Evolutionary conservation across 2,113 vertebrate species (phyloP).

Genomic region (Tiliqua scincoides): DNA sequence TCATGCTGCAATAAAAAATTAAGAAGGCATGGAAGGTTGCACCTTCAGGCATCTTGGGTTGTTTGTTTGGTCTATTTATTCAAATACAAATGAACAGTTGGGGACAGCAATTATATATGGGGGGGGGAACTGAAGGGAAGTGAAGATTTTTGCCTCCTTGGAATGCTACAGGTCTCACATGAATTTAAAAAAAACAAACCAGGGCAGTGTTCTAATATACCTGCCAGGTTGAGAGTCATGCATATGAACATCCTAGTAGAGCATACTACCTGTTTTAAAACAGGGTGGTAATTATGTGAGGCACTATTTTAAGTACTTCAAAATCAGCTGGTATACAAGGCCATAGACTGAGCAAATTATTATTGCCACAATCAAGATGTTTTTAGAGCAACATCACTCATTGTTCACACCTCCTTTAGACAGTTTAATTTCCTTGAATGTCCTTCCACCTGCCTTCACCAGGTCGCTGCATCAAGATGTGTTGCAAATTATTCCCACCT

Average conservation of each 20-base stretch:
- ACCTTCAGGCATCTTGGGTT: neutral
- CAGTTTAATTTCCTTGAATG: neutral
- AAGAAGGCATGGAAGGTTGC: constrained; percentile 35
- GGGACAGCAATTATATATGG: constrained; percentile 13
- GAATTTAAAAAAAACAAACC: neutral
- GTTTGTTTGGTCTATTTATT: neutral
- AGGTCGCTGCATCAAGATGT: neutral
- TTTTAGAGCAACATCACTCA: neutral
- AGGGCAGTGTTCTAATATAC: neutral
- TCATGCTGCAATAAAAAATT: constrained; percentile 10
- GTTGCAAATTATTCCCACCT: neutral
- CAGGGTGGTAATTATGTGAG: constrained; percentile 3
- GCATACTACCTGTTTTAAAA: neutral
- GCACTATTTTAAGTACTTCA: constrained; percentile 5
- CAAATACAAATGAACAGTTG: constrained; percentile 14
- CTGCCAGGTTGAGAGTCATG: neutral
- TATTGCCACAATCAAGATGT: neutral
- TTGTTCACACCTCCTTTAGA: neutral
- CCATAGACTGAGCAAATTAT: constrained; percentile 1
- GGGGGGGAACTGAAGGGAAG: neutral
- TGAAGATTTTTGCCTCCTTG: neutral
- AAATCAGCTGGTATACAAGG: neutral
- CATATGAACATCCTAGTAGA: too few species aligned
- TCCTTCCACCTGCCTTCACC: neutral
- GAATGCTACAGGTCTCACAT: neutral